phyloP scores from a whole-genome alignment of 2,888 invertebrate genomes.

The Drosophila suboccidentalis region DNA sequence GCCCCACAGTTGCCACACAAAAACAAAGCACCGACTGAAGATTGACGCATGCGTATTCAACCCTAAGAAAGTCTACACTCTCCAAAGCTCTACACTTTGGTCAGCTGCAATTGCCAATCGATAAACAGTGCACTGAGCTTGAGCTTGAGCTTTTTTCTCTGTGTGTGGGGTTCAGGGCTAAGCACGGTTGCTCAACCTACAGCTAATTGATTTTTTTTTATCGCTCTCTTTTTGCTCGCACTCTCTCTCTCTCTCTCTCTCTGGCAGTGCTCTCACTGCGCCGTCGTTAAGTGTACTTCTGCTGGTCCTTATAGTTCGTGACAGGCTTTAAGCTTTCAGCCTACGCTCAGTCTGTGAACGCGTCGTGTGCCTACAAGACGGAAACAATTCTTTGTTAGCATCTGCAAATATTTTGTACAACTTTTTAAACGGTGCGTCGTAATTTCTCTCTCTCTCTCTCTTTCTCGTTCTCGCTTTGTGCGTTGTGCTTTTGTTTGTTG shows the following conservation, averaged over 20 bases:
- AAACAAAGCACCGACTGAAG: constrained; percentile 23
- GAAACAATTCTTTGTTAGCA: constrained; percentile 38
- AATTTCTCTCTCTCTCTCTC: constrained; percentile 37
- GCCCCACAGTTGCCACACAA: constrained; percentile 14
- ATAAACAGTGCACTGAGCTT: constrained; percentile 47
- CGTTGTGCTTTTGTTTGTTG: constrained; percentile 54
- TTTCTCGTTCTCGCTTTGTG: constrained; percentile 33
- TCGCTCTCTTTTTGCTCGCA: constrained; percentile 21
- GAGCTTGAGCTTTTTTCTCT: constrained; percentile 46
- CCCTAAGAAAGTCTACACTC: constrained; percentile 24
- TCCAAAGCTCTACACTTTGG: constrained; percentile 40
- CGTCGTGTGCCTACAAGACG: constrained; percentile 67
- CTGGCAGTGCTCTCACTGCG: constrained; percentile 37
- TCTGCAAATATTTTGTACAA: constrained; percentile 31
- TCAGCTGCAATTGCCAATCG: constrained; percentile 69
- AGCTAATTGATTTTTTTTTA: constrained; percentile 51
- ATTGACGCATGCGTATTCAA: constrained; percentile 58
- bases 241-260: constrained; percentile 11
- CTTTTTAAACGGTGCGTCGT: constrained; percentile 50
- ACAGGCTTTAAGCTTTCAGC: constrained; percentile 59
- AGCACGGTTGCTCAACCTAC: constrained; percentile 72
- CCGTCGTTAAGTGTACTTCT: constrained; percentile 45
- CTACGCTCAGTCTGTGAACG: constrained; percentile 70
- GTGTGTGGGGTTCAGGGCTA: constrained; percentile 68
- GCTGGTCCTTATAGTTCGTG: constrained; percentile 57